Percentiles rank a stretch among this genome's conserved stretches.
Conservation (phyloP, 2,797 vertebrate genomes). For the Syndactyla subalaris region DNA sequence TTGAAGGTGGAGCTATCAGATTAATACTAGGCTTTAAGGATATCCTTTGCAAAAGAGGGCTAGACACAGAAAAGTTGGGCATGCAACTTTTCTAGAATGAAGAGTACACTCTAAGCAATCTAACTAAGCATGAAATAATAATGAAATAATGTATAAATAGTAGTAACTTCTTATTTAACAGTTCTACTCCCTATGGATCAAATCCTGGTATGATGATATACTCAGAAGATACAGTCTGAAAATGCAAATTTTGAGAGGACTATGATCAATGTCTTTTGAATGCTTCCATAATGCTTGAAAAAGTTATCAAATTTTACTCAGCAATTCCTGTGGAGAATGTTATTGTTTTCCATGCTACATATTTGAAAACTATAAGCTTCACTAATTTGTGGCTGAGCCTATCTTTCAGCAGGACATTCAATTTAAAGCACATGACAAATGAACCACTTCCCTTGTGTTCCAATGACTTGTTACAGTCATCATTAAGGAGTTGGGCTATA, state of each 20-base stretch:
- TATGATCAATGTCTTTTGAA: background rate
- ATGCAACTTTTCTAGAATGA: background rate
- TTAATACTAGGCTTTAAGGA: background rate
- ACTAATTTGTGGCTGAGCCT: background rate
- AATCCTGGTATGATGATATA: background rate
- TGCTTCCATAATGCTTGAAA: background rate
- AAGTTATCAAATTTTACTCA: background rate
- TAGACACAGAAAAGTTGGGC: background rate
- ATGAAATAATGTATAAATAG: background rate
- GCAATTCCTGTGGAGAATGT: background rate
- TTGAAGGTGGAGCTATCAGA: background rate
- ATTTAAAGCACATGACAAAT: background rate
- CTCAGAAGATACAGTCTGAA: background rate
- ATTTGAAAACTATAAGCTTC: background rate
- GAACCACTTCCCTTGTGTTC: background rate
- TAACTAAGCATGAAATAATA: background rate
- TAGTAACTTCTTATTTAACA: background rate
- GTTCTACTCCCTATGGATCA: background rate
- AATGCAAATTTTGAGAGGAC: background rate
- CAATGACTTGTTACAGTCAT: background rate
- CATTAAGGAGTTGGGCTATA: background rate
- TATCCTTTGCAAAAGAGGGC: background rate
- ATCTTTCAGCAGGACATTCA: background rate
- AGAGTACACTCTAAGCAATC: background rate
- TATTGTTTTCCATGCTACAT: background rate